Percentiles rank a stretch among this genome's conserved stretches.
Conservation (phyloP, 2,888 invertebrate species). For the Nasonia oneida region DNA sequence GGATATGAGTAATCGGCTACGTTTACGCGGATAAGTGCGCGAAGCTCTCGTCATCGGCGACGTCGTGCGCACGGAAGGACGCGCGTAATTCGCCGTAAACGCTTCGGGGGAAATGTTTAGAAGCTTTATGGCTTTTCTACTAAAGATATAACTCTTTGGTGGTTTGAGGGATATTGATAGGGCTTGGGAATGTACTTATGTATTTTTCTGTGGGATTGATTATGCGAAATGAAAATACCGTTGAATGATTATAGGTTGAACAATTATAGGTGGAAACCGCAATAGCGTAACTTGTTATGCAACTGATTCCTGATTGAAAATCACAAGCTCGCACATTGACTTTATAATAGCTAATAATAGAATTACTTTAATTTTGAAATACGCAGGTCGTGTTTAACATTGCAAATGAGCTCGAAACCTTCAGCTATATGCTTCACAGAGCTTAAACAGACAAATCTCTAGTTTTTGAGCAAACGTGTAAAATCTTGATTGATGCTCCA, state of each 20-base stretch:
- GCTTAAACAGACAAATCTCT: not conserved
- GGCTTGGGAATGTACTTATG: not conserved
- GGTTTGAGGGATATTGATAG: constrained; percentile 6
- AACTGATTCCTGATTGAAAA: not conserved
- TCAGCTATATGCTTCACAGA: not conserved
- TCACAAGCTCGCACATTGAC: constrained; percentile 9
- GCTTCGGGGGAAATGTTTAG: not conserved
- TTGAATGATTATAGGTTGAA: not conserved
- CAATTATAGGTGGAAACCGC: not conserved
- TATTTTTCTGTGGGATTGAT: too few species aligned
- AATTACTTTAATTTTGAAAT: constrained; percentile 42
- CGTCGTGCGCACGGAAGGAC: not conserved
- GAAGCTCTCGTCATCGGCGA: not conserved
- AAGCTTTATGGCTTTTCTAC: not conserved
- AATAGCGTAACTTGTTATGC: not conserved
- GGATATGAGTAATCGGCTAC: constrained; percentile 46
- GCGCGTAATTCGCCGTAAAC: constrained; percentile 13
- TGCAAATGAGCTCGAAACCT: constrained; percentile 18
- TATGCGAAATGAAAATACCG: too few species aligned
- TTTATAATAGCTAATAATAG: constrained; percentile 32
- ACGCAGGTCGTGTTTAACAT: constrained; percentile 12
- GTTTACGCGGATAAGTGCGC: constrained; percentile 32
- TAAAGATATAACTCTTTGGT: not conserved
- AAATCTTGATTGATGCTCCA: constrained; percentile 37
- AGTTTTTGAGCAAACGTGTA: not conserved